Evolutionary conservation across 2,888 invertebrate genomes (phyloP).

Genomic region (Scrobipalpa atriplicella): DNA sequence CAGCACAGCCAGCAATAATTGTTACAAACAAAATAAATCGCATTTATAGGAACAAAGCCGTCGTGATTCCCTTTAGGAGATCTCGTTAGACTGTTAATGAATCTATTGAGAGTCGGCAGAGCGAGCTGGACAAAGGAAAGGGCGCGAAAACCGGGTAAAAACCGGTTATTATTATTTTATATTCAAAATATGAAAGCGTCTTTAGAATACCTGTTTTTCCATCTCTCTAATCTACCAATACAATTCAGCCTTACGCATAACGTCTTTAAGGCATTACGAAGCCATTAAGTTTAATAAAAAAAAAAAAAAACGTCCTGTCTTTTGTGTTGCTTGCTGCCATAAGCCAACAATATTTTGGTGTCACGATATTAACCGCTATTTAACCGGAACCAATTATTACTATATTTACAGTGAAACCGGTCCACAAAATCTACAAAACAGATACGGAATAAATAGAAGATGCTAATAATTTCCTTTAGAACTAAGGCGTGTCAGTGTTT

Average conservation of each 20-base stretch:
- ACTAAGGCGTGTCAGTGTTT: slow-evolving; percentile 32
- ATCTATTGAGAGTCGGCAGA: slow-evolving; percentile 79
- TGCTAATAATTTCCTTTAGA: slow-evolving; percentile 72
- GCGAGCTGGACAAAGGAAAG: slow-evolving; percentile 70
- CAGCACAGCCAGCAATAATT: slow-evolving; percentile 45
- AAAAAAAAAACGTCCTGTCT: no score
- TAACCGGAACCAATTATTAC: background rate
- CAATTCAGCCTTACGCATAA: no score
- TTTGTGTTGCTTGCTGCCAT: slow-evolving; percentile 14
- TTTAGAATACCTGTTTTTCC: background rate
- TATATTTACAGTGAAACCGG: background rate
- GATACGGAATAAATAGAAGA: slow-evolving; percentile 39
- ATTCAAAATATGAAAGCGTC: background rate
- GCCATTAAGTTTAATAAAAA: no score
- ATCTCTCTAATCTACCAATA: no score
- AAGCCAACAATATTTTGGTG: background rate
- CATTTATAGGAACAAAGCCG: slow-evolving; percentile 77
- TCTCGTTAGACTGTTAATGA: slow-evolving; percentile 81
- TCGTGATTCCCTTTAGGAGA: slow-evolving; percentile 74
- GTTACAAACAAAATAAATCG: slow-evolving; percentile 73
- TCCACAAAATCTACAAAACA: background rate
- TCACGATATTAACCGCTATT: background rate
- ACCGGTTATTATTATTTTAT: background rate
- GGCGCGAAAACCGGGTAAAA: slow-evolving; percentile 35
- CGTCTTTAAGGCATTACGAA: no score